phyloP scores from a whole-genome alignment of 2,888 invertebrate species.

The Parapristionchus giblindavisi region DNA sequence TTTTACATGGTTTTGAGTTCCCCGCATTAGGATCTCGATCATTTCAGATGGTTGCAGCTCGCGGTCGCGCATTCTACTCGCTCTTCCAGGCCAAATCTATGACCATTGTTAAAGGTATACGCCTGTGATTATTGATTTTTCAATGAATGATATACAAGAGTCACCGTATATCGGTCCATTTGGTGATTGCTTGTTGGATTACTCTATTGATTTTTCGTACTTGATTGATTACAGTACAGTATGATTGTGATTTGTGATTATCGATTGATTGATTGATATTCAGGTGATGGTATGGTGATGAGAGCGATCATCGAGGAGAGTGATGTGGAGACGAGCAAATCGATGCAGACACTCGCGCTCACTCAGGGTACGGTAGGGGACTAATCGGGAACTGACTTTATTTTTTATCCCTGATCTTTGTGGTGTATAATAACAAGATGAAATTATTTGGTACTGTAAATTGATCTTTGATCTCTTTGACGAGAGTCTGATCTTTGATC shows the following conservation, averaged over 20 bases:
- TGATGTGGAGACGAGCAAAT: slow-evolving; percentile 86
- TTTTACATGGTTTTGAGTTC: too few species aligned
- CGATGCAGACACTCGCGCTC: slow-evolving; percentile 90
- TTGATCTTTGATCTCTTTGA: too few species aligned
- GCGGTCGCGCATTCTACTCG: slow-evolving; percentile 88
- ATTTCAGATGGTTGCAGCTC: slow-evolving; percentile 86
- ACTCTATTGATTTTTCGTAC: not conserved
- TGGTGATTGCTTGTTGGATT: not conserved
- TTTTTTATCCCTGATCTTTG: too few species aligned
- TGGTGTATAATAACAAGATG: too few species aligned
- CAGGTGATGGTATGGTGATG: slow-evolving; percentile 88
- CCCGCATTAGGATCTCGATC: too few species aligned
- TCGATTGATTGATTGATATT: too few species aligned
- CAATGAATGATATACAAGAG: not conserved
- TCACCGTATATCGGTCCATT: not conserved
- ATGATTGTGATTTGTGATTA: slow-evolving; percentile 95
- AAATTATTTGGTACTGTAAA: too few species aligned
- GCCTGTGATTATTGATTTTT: not conserved
- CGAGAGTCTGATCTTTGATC: too few species aligned
- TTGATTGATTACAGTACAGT: not conserved
- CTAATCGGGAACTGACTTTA: not conserved
- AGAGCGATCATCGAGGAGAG: slow-evolving; percentile 93
- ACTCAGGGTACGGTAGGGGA: slow-evolving; percentile 78
- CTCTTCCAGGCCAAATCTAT: slow-evolving; percentile 92
- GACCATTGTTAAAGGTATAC: slow-evolving; percentile 90